Conservation (phyloP, 2,113 vertebrate species). For the Mungos mungo region DNA sequence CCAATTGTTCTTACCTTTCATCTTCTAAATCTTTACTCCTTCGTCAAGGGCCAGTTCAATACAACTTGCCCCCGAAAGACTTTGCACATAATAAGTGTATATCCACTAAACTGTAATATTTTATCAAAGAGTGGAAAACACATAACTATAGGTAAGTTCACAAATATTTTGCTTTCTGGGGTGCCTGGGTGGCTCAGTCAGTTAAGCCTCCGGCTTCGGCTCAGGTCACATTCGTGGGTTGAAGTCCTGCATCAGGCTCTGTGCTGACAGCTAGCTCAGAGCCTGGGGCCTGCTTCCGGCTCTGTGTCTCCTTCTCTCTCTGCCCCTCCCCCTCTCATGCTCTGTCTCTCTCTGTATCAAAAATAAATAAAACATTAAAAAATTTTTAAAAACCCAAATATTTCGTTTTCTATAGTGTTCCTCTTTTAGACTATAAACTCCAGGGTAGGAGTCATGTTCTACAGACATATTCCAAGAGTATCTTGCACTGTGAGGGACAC, state of each 20-base stretch:
- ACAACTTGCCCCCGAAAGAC: not conserved
- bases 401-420: not conserved
- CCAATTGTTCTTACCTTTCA: not conserved
- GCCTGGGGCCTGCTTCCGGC: no score
- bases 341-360: no score
- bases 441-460: not conserved
- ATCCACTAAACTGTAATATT: not conserved
- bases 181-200: no score
- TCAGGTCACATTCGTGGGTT: no score
- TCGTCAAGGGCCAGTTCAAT: not conserved
- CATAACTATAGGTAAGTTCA: not conserved
- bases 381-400: not conserved
- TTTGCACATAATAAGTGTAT: not conserved
- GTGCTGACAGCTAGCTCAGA: no score
- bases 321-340: no score
- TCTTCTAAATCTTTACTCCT: slow-evolving; percentile 14
- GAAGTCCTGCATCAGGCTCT: no score
- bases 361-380: no score
- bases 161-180: not conserved
- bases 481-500: not conserved
- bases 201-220: no score
- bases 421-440: not conserved
- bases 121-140: not conserved
- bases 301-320: no score
- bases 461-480: not conserved